These are phyloP conservation scores for Zosterops hypoxanthus DNA, from an alignment of 2,113 vertebrate genomes.

Conservation along the genomic window DNA sequence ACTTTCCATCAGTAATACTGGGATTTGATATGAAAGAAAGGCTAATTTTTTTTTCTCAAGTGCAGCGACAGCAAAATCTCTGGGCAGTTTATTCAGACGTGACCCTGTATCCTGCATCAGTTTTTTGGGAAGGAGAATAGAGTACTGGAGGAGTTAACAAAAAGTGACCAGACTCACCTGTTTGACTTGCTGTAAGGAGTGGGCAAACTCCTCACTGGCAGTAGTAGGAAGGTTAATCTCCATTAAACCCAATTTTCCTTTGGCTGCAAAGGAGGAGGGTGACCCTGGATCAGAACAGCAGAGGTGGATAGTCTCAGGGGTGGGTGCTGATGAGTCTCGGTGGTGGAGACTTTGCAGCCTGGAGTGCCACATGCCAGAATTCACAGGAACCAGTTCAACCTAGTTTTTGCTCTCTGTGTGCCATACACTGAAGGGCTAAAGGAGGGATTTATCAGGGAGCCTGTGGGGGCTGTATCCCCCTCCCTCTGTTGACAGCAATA, in stretches of 20 bases:
- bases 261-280: rapidly evolving
- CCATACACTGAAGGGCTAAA: background rate
- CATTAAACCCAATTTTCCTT: rapidly evolving
- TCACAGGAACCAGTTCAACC: rapidly evolving
- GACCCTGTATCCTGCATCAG: background rate
- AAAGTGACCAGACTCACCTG: background rate
- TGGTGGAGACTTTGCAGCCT: background rate
- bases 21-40: background rate
- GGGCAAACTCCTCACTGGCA: rapidly evolving
- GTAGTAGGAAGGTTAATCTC: background rate
- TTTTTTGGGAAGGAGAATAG: background rate
- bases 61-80: background rate
- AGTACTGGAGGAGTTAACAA: background rate
- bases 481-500: rapidly evolving
- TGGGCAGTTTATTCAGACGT: background rate
- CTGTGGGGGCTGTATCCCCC: background rate
- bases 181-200: background rate
- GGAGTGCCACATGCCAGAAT: rapidly evolving
- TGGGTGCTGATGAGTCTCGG: background rate
- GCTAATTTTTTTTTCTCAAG: background rate
- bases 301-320: background rate
- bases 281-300: background rate
- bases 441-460: background rate
- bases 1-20: background rate
- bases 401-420: background rate